Evolutionary conservation across 64 coral and sea anemone species (phyloP).

Genomic region (Montipora foliosa): DNA sequence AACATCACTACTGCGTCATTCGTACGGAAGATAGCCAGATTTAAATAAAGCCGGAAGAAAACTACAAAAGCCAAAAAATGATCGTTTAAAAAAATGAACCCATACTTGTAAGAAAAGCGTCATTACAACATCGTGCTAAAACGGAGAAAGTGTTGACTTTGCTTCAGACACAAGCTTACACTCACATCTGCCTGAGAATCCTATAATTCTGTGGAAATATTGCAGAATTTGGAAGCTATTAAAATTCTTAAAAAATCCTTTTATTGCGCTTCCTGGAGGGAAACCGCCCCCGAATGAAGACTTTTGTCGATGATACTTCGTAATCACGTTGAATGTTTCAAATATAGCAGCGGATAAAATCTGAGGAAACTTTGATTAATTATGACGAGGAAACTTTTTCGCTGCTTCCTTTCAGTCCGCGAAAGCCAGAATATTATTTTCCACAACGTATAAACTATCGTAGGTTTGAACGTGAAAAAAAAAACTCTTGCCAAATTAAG

Average conservation of each 20-base stretch:
- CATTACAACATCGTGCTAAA: background rate
- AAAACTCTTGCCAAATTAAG: background rate
- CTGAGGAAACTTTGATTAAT: background rate
- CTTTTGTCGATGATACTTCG: background rate
- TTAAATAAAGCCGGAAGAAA: background rate
- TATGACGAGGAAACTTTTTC: no score
- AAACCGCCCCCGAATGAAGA: background rate
- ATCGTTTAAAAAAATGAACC: constrained; percentile 16
- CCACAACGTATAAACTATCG: background rate
- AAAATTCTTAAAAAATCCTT: background rate
- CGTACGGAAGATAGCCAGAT: constrained; percentile 2
- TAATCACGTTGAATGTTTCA: background rate
- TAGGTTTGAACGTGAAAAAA: no score
- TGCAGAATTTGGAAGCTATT: background rate
- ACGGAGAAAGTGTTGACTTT: background rate
- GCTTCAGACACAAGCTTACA: background rate
- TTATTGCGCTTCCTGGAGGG: background rate
- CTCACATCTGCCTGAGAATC: background rate
- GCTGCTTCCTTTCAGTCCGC: background rate
- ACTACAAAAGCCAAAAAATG: background rate
- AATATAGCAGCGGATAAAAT: constrained; percentile 14
- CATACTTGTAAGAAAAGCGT: background rate
- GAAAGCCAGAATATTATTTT: background rate
- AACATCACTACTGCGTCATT: constrained; percentile 25
- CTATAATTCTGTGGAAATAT: background rate